Evolutionary conservation across 2,113 vertebrate species (phyloP).

Genomic region (Penelope pileata): DNA sequence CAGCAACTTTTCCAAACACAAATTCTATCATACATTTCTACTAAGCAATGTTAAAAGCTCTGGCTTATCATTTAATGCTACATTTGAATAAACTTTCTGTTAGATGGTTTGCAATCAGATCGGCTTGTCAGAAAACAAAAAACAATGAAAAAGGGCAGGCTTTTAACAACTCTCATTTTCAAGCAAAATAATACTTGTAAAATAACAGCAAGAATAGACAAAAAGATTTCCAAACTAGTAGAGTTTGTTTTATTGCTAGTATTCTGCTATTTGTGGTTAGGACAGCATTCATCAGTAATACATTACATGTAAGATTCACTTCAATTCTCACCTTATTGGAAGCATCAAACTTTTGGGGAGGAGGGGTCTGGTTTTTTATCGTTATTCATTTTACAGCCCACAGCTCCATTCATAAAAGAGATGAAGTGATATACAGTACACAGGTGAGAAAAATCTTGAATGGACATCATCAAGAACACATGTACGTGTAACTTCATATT

Average conservation of each 20-base stretch:
- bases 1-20: neutral
- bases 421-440: accelerated
- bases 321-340: neutral
- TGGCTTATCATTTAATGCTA: neutral
- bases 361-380: accelerated
- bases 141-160: accelerated
- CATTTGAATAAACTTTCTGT: neutral
- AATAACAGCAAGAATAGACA: neutral
- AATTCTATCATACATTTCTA: neutral
- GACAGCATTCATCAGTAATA: neutral
- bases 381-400: neutral
- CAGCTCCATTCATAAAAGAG: neutral
- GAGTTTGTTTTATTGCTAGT: neutral
- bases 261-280: neutral
- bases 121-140: neutral
- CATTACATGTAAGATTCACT: neutral
- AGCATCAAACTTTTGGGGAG: neutral
- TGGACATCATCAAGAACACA: neutral
- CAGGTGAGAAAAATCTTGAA: neutral
- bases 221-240: neutral
- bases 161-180: neutral
- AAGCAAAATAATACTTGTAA: neutral
- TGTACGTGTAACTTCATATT: neutral
- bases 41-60: neutral
- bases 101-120: accelerated